Evolutionary conservation across 2,888 invertebrate genomes (phyloP).

Genomic region (Chrysotoxum bicinctum): DNA sequence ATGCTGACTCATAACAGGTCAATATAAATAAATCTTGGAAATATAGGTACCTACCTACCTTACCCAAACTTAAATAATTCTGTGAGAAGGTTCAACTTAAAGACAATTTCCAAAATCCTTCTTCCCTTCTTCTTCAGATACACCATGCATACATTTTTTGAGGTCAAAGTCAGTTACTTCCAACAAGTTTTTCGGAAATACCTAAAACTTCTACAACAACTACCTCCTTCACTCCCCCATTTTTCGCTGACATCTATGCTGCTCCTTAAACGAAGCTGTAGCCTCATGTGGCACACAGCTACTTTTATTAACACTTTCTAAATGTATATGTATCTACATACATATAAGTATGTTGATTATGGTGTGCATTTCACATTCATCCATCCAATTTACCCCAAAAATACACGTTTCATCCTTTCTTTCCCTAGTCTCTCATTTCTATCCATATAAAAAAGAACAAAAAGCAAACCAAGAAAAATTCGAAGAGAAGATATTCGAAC

Average conservation of each 20-base stretch:
- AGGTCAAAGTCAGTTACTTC: conserved; percentile 69
- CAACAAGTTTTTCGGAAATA: conserved; percentile 54
- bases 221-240: neutral
- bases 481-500: neutral
- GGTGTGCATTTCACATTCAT: neutral
- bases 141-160: conserved; percentile 22
- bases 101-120: neutral
- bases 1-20: no score
- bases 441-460: neutral
- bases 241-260: neutral
- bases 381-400: neutral
- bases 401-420: neutral
- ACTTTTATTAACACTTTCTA: conserved; percentile 50
- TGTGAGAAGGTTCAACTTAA: neutral
- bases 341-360: conserved; percentile 2
- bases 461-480: neutral
- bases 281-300: conserved; percentile 4
- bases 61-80: neutral
- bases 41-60: neutral
- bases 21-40: no score
- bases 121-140: neutral
- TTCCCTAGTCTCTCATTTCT: neutral
- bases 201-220: conserved; percentile 37
- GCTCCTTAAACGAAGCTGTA: neutral
- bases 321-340: conserved; percentile 5